Evolutionary conservation across 2,888 invertebrate species (phyloP).

Genomic region (Deilephila porcellus): DNA sequence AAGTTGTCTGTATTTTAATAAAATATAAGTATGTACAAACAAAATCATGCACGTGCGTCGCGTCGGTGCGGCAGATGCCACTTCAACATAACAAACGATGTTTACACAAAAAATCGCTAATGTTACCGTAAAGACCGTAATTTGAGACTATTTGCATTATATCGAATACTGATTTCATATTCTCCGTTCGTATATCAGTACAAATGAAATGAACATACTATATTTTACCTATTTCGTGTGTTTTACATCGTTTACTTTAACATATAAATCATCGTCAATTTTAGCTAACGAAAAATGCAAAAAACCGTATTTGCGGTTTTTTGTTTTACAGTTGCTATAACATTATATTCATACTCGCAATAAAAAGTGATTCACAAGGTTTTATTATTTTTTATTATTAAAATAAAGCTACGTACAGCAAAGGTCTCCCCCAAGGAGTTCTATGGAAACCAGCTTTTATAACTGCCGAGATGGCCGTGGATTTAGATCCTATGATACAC

Average conservation of each 20-base stretch:
- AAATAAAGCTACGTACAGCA: too few relatives aligned
- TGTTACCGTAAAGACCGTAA: slow-evolving; percentile 5
- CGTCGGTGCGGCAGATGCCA: neutral
- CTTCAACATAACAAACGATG: slow-evolving; percentile 18
- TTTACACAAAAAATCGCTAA: slow-evolving; percentile 24
- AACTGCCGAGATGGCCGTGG: too few relatives aligned
- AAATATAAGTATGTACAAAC: neutral
- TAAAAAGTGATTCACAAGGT: too few relatives aligned
- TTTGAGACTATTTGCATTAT: slow-evolving; percentile 18
- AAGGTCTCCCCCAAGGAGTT: too few relatives aligned
- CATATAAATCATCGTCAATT: neutral
- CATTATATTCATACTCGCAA: too few relatives aligned
- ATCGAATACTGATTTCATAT: slow-evolving; percentile 38
- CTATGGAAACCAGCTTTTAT: too few relatives aligned
- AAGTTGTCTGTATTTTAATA: neutral
- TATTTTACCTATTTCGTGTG: neutral
- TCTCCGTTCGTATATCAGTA: neutral
- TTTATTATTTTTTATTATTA: too few relatives aligned
- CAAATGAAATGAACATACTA: neutral
- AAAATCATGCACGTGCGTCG: neutral
- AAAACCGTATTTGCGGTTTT: too few relatives aligned
- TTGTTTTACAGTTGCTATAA: too few relatives aligned
- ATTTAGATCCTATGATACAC: too few relatives aligned
- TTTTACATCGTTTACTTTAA: neutral
- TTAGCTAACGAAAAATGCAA: too few relatives aligned